Conservation (phyloP, 2,888 invertebrate species). For the Drosophila acutilabella region DNA sequence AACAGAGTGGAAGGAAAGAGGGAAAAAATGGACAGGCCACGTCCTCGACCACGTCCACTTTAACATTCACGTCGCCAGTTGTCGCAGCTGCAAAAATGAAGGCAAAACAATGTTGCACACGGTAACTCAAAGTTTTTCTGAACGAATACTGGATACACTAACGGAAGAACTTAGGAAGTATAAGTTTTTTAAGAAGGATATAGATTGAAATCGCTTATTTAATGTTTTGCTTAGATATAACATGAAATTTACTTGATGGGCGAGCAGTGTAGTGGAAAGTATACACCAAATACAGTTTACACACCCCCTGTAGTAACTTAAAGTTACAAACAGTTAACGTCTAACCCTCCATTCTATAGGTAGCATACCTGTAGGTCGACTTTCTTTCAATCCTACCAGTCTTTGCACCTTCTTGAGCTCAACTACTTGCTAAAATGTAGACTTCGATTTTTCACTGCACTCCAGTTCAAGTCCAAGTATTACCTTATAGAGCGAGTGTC, state of each 20-base stretch:
- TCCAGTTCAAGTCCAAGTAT: constrained; percentile 6
- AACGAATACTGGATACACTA: constrained; percentile 39
- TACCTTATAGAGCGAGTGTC: constrained; percentile 21
- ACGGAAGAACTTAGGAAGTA: not conserved
- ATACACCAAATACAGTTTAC: no score
- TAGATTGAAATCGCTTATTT: no score
- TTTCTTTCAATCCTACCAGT: not conserved
- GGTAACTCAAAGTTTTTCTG: not conserved
- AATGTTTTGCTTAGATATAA: no score
- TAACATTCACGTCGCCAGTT: constrained; percentile 38
- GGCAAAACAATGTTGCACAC: constrained; percentile 36
- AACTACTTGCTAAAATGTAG: constrained; percentile 36
- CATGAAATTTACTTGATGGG: no score
- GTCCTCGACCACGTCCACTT: constrained; percentile 39
- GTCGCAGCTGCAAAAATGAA: constrained; percentile 50
- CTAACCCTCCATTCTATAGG: not conserved
- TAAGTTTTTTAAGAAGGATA: no score
- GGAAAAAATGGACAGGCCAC: constrained; percentile 56
- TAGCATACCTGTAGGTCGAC: not conserved
- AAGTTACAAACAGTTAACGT: no score
- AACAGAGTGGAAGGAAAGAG: not conserved
- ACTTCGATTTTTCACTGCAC: constrained; percentile 6
- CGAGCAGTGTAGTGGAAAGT: no score
- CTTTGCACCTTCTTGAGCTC: not conserved
- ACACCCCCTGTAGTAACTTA: no score